Evolutionary conservation across 1,140 invertebrate species (phyloP), one percentile per base, ranked within the genome.

Genomic region (Pinna nobilis): DNA sequence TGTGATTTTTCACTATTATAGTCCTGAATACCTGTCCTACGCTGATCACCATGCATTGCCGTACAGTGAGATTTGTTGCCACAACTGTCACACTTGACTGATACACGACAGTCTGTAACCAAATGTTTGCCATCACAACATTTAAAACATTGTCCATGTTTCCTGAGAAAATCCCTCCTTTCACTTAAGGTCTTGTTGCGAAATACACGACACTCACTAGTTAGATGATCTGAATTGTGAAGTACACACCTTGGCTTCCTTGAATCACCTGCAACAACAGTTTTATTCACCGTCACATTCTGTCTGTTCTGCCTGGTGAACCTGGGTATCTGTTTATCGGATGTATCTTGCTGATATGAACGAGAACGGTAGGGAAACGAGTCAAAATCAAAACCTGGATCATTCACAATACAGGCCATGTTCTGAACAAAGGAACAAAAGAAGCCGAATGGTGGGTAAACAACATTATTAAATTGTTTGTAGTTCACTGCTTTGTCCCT

Each of bases 141-240:
- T 47, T 59, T 74, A 41, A 77, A 80, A 35, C 68, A 80, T 15
- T 59, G 20, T 13, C 70, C 70, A 44, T 72, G 66, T 41, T 80
- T 66, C 33, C 49, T 71, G 0, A 77, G 20, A 4, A 72, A 13
- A 7, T 74, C 60, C 25, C 41, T 75, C 32, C 53, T 65, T 41
- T 78, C 72, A n/a, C 47, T 18, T 5, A 59, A 3, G 5, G 47
- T n/a, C 53, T 71, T 77, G 1, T 13, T n/a, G n/a, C n/a, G 33
- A 57, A 80, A 78, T n/a, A 25, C 25, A 2, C 70, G 37, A 71
- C 70, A 80, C 1, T 80, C 60, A 41, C 59, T 39, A 1, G 33
- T 61, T n/a, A n/a, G 25, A 23, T 61, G 59, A 23, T 15, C 7
- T 4, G 59, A 61, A 61, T 61, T 61, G 59, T 61, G 59, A 3